These are phyloP conservation scores for Muscicapa adusta DNA, from an alignment of 2,113 vertebrate species.

Conservation along the genomic window DNA sequence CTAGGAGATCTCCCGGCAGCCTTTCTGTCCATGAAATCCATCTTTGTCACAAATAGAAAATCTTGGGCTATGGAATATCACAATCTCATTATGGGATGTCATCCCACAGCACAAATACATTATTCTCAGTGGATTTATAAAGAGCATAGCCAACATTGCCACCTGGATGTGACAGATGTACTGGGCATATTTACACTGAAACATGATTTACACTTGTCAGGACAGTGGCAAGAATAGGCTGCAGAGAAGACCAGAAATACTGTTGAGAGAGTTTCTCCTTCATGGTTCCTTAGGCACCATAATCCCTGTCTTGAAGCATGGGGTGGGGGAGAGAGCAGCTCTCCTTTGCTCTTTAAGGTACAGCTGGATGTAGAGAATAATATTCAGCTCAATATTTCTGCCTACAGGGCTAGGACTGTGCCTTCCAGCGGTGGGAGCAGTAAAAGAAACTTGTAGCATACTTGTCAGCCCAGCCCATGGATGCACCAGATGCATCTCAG, in stretches of 20 bases:
- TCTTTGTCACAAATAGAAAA: conserved; percentile 67
- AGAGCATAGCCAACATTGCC: not conserved
- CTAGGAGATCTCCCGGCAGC: not conserved
- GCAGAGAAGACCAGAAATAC: conserved; percentile 24
- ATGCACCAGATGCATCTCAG: not conserved
- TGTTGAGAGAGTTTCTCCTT: conserved; percentile 52
- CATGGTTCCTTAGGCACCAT: conserved; percentile 51
- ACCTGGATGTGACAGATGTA: conserved; percentile 39
- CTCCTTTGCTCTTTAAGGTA: not conserved
- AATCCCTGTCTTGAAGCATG: not conserved
- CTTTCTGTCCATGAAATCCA: conserved; percentile 33
- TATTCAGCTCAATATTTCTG: not conserved
- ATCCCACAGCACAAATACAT: conserved; percentile 56
- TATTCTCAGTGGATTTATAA: conserved; percentile 65
- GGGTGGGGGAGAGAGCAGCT: not conserved
- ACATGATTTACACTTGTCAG: conserved; percentile 52
- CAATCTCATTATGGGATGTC: conserved; percentile 67
- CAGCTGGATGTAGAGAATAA: not conserved
- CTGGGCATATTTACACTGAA: not conserved
- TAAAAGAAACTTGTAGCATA: not conserved
- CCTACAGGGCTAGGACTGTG: not conserved
- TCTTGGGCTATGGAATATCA: conserved; percentile 51
- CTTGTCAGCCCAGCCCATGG: not conserved
- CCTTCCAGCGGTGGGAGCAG: not conserved
- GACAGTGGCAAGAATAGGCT: not conserved